These are phyloP conservation scores for Chlorops oryzae DNA, from an alignment of 1,140 invertebrate genomes.

Conservation along the genomic window DNA sequence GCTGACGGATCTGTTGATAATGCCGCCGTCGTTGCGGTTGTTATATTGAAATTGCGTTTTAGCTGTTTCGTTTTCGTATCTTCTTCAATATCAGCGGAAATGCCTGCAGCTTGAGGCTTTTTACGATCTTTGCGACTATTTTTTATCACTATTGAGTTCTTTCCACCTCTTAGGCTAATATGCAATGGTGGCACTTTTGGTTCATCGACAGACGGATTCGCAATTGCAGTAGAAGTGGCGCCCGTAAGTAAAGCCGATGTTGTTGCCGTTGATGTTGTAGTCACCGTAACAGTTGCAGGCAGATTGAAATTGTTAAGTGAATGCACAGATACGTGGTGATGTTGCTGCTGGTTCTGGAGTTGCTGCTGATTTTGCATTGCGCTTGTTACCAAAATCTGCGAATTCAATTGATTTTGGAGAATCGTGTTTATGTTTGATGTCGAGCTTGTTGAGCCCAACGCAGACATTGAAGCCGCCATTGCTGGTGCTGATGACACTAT, in stretches of 20 bases:
- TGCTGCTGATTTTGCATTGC: not conserved
- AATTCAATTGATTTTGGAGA: constrained; percentile 19
- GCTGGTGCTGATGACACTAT: constrained; percentile 9
- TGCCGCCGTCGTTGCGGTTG: constrained; percentile 10
- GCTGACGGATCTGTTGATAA: too few species aligned
- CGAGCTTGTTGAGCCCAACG: too few species aligned
- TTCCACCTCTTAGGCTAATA: constrained; percentile 77
- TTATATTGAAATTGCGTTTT: constrained; percentile 19
- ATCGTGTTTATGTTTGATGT: constrained; percentile 18
- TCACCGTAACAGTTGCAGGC: not conserved
- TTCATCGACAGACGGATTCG: constrained; percentile 55
- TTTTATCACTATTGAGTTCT: constrained; percentile 82
- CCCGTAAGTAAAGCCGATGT: not conserved
- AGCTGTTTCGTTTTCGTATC: constrained; percentile 22
- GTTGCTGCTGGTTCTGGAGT: constrained; percentile 12
- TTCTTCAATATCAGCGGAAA: constrained; percentile 7
- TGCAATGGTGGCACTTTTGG: constrained; percentile 81
- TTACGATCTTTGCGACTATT: constrained; percentile 71
- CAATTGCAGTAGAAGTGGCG: constrained; percentile 21
- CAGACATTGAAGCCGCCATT: too few species aligned
- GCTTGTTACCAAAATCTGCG: constrained; percentile 18
- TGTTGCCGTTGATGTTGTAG: constrained; percentile 7
- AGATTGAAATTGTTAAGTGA: constrained; percentile 7
- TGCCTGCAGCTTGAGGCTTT: constrained; percentile 43
- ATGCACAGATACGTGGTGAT: constrained; percentile 4